A percentile compares a stretch with the other conserved stretches of the same genome.
phyloP scores from a whole-genome alignment of 2,888 invertebrate genomes.

The Apamea monoglypha region DNA sequence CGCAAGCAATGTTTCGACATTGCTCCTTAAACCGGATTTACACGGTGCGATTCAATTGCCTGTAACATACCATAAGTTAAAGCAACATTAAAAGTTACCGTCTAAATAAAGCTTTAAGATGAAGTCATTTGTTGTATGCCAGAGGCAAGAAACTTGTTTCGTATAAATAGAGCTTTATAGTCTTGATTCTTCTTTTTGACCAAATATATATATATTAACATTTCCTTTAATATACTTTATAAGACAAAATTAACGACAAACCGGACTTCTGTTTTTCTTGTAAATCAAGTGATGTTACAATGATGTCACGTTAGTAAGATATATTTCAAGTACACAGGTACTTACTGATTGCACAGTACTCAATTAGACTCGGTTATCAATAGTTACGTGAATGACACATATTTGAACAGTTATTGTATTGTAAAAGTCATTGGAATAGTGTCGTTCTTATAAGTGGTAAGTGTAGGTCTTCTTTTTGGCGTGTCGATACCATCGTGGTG shows the following conservation, averaged over 20 bases:
- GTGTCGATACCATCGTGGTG: background rate
- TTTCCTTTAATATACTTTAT: conserved; percentile 2
- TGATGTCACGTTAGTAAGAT: conserved; percentile 44
- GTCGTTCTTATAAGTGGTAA: background rate
- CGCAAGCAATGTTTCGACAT: background rate
- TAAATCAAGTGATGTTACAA: conserved; percentile 18
- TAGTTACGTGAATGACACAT: conserved; percentile 30
- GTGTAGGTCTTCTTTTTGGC: background rate
- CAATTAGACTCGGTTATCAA: conserved; percentile 32
- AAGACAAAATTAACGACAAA: background rate
- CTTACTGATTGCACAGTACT: conserved; percentile 26
- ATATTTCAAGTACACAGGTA: conserved; percentile 31
- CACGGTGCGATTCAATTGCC: no score
- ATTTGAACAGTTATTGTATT: conserved; percentile 24
- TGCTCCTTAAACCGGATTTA: no score
- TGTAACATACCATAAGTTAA: no score
- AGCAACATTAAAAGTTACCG: no score
- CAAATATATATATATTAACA: background rate
- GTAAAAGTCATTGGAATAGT: conserved; percentile 8
- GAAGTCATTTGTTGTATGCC: background rate
- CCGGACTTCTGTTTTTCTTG: conserved; percentile 17
- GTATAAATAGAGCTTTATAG: background rate
- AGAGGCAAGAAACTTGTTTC: background rate
- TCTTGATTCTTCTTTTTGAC: background rate
- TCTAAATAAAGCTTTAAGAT: background rate